These are phyloP conservation scores for Theocolax elegans DNA, from an alignment of 1,140 invertebrate species.

Conservation along the genomic window DNA sequence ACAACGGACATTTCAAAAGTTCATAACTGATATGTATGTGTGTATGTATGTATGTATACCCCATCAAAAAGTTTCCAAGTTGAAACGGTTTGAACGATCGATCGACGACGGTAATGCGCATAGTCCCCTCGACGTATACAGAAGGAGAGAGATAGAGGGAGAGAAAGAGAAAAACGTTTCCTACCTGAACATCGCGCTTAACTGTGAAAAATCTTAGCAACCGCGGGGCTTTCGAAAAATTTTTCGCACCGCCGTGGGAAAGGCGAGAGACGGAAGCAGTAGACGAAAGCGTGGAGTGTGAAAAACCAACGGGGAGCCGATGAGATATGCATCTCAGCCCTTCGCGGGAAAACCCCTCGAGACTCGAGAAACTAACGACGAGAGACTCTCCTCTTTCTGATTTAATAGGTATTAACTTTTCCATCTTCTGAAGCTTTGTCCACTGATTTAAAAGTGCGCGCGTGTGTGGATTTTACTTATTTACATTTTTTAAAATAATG, in stretches of 20 bases:
- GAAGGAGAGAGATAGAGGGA: too few relatives aligned
- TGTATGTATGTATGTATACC: too few relatives aligned
- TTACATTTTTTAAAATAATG: too few relatives aligned
- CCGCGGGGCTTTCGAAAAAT: neutral
- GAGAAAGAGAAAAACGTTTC: constrained; percentile 23
- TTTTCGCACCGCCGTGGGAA: constrained; percentile 39
- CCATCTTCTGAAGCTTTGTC: too few relatives aligned
- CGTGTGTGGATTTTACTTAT: too few relatives aligned
- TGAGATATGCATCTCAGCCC: constrained; percentile 27
- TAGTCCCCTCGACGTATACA: too few relatives aligned
- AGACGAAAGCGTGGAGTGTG: constrained; percentile 19
- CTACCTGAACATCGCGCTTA: constrained; percentile 8
- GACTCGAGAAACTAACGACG: neutral
- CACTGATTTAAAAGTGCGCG: too few relatives aligned
- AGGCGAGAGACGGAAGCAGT: neutral
- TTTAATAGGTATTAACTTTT: constrained; percentile 17
- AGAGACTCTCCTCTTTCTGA: neutral
- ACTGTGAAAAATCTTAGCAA: constrained; percentile 15
- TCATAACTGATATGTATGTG: too few relatives aligned
- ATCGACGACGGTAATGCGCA: too few relatives aligned
- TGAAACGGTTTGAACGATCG: constrained; percentile 28
- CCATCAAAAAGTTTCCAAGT: neutral
- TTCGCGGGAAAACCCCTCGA: constrained; percentile 25
- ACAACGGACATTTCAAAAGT: too few relatives aligned
- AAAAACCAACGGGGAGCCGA: constrained; percentile 30